phyloP scores from a whole-genome alignment of 2,888 invertebrate species.

The Trichacis sp. region DNA sequence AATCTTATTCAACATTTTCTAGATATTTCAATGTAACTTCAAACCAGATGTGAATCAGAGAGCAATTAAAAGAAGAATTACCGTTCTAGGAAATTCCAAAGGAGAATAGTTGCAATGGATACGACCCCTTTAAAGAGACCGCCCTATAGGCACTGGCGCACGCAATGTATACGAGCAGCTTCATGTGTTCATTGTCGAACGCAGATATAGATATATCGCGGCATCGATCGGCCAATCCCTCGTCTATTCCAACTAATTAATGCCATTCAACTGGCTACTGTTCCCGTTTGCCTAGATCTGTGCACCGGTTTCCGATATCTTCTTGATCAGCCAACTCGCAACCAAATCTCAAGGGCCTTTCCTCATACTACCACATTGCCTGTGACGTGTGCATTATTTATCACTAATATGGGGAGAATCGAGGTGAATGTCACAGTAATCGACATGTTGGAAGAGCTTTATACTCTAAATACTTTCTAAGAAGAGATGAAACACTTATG shows the following conservation, averaged over 20 bases:
- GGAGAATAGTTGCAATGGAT: conserved; percentile 31
- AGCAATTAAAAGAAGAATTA: not conserved
- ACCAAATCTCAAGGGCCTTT: conserved; percentile 52
- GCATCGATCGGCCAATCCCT: conserved; percentile 54
- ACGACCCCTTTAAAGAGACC: conserved; percentile 35
- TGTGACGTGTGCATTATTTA: conserved; percentile 35
- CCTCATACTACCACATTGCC: conserved; percentile 35
- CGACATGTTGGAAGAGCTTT: too few species aligned
- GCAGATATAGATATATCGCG: conserved; percentile 31
- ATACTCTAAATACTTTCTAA: too few species aligned
- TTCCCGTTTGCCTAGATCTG: conserved; percentile 36
- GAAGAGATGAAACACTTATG: too few species aligned
- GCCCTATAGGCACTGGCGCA: conserved; percentile 33
- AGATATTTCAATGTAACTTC: too few species aligned
- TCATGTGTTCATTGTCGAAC: conserved; percentile 28
- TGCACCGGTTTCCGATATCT: conserved; percentile 45
- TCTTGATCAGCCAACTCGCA: conserved; percentile 54
- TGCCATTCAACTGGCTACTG: conserved; percentile 55
- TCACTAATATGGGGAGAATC: too few species aligned
- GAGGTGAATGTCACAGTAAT: too few species aligned
- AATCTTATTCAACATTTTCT: too few species aligned
- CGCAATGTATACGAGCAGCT: conserved; percentile 27
- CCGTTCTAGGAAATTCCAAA: not conserved
- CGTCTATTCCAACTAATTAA: conserved; percentile 60
- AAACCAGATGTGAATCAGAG: too few species aligned